Evolutionary conservation across 1,140 invertebrate genomes (phyloP), one percentile per base, ranked within the genome.

Genomic region (Saccostrea echinata): DNA sequence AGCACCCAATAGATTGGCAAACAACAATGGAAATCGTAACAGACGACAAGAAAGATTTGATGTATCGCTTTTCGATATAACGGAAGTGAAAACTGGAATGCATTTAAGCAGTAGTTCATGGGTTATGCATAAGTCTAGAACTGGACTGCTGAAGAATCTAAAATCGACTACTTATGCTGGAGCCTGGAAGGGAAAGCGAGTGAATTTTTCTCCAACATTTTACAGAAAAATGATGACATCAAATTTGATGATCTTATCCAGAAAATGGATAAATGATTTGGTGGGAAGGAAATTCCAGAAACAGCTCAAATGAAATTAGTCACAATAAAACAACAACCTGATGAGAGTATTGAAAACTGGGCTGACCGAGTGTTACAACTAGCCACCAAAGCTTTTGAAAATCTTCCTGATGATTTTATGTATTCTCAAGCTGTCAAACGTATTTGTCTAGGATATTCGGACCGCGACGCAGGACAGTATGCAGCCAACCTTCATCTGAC

Each of bases 181-280:
- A 80, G 86, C 35, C 64, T 89, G 16, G 68, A 89, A 33, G 86
- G 84, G 1, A 89, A 85, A 71, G 84, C 86, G 9, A 83, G 53
- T 18, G 88, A 87, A 43, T 89, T 51, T 55, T 89, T 82, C 33
- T 51, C 68, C 6, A 71, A 68, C 18, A 57, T 87, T 16, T 11
- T 61, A 13, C 52, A 84, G 9, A n/a, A 71, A 16, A 24, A 86
- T 21, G 64, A 57, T 21, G 21, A 52, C 21, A 71, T 76, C 1
- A 18, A 33, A 11, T 89, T 61, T 53, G 13, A 8, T 1, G 71
- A 87, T 9, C 16, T 85, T 1, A 21, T 87, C 4, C 12, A 21
- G 1, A 81, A 87, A 53, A 64, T 86, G n/a, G 64, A 89, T 52
- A 84, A 53, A 12, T 82, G 88, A 12, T 86, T 89, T 68, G 84